Evolutionary conservation across 2,888 invertebrate species (phyloP).

Genomic region (Drosophila kanekoi): DNA sequence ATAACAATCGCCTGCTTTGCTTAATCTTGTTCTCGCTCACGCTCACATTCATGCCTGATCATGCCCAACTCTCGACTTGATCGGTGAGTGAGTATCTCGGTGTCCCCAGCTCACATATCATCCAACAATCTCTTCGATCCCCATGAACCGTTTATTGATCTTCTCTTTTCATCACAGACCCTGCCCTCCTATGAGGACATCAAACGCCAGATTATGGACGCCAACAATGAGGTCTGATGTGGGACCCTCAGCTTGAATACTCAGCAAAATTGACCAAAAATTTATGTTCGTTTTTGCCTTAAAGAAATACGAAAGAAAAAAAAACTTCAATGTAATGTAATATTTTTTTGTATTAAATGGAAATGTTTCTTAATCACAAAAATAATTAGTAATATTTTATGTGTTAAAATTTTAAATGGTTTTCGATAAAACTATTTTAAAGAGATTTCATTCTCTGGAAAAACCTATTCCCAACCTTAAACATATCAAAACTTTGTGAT

Average conservation of each 20-base stretch:
- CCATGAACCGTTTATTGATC: conserved; percentile 3
- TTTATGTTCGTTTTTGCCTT: too few relatives aligned
- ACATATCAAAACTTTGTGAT: neutral
- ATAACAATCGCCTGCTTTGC: conserved; percentile 27
- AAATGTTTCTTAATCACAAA: conserved; percentile 31
- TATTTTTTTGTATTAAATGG: conserved; percentile 1
- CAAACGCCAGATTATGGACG: conserved; percentile 77
- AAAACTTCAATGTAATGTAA: neutral
- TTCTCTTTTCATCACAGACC: conserved; percentile 62
- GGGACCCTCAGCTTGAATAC: conserved; percentile 34
- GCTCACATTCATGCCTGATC: conserved; percentile 32
- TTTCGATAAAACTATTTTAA: too few relatives aligned
- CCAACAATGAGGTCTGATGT: conserved; percentile 76
- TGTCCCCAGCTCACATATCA: conserved; percentile 14
- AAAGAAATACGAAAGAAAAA: neutral
- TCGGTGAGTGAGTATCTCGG: conserved; percentile 42
- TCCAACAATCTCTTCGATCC: neutral
- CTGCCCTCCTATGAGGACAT: conserved; percentile 84
- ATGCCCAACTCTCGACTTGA: conserved; percentile 22
- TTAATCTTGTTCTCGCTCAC: conserved; percentile 20
- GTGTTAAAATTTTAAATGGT: too few relatives aligned
- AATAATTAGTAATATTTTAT: neutral
- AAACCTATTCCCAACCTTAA: neutral
- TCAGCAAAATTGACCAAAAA: conserved; percentile 68
- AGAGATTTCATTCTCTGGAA: too few relatives aligned